Conservation (phyloP, 2,113 vertebrate genomes). For the Menidia beryllina region DNA sequence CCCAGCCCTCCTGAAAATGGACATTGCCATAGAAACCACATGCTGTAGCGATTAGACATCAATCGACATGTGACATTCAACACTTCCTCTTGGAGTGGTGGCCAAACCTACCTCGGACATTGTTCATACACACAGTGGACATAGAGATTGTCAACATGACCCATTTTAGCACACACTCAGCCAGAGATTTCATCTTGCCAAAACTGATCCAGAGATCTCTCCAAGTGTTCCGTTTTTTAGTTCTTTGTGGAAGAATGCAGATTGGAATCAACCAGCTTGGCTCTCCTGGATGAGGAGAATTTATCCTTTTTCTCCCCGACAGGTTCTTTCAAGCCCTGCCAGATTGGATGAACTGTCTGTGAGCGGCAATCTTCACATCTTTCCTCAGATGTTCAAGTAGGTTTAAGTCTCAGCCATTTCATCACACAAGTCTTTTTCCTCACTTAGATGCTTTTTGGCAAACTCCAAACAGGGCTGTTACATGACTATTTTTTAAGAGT, state of each 20-base stretch:
- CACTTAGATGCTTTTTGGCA: background rate
- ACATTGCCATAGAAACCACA: conserved; percentile 49
- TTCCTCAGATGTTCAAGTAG: background rate
- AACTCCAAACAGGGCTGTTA: background rate
- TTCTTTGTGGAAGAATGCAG: background rate
- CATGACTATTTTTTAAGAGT: background rate
- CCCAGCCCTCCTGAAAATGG: conserved; percentile 12
- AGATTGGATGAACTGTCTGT: conserved; percentile 2
- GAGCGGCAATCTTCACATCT: background rate
- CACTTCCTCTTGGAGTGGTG: too few species aligned
- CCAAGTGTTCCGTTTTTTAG: background rate
- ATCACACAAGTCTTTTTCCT: conserved; percentile 1
- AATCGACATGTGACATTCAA: too few species aligned
- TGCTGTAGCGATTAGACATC: conserved; percentile 34
- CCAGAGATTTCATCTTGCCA: background rate
- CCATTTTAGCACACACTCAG: background rate
- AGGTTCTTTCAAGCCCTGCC: conserved; percentile 3
- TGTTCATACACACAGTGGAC: background rate
- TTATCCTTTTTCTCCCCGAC: conserved; percentile 1
- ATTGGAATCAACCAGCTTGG: background rate
- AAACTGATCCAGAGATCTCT: background rate
- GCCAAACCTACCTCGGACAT: too few species aligned
- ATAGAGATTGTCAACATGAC: background rate
- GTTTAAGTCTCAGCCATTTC: conserved; percentile 1
- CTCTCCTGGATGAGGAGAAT: background rate